Conservation (phyloP, 2,888 invertebrate species). For the Azorinus chamasolen region DNA sequence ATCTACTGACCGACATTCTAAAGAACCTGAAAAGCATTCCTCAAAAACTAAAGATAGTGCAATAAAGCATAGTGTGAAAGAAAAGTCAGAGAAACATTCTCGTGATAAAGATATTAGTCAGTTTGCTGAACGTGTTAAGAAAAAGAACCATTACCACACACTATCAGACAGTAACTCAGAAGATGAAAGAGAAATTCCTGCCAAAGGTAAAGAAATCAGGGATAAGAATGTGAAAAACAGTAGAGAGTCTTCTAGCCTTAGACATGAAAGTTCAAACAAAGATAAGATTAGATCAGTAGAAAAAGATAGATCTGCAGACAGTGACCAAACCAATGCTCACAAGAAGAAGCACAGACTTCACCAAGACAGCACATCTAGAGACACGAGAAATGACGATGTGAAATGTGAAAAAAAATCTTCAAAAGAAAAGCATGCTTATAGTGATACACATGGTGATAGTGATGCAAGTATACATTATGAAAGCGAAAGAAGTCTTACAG, state of each 20-base stretch:
- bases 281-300: background rate
- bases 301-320: slow-evolving; percentile 1
- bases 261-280: no score
- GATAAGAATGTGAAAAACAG: no score
- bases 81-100: background rate
- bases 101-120: background rate
- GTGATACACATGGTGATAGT: slow-evolving; percentile 7
- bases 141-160: background rate
- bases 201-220: no score
- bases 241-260: no score
- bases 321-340: background rate
- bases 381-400: background rate
- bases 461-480: background rate
- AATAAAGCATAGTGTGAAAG: background rate
- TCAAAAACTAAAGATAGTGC: background rate
- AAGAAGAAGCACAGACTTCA: background rate
- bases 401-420: background rate
- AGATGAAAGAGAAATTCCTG: slow-evolving; percentile 12
- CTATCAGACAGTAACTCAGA: background rate
- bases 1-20: background rate
- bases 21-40: slow-evolving; percentile 1
- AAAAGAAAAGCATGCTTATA: slow-evolving; percentile 6
- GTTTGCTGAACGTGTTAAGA: background rate
- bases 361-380: background rate
- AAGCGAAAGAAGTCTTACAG: background rate